phyloP scores from a whole-genome alignment of 2,797 vertebrate genomes.

The Eidolon dupreanum region DNA sequence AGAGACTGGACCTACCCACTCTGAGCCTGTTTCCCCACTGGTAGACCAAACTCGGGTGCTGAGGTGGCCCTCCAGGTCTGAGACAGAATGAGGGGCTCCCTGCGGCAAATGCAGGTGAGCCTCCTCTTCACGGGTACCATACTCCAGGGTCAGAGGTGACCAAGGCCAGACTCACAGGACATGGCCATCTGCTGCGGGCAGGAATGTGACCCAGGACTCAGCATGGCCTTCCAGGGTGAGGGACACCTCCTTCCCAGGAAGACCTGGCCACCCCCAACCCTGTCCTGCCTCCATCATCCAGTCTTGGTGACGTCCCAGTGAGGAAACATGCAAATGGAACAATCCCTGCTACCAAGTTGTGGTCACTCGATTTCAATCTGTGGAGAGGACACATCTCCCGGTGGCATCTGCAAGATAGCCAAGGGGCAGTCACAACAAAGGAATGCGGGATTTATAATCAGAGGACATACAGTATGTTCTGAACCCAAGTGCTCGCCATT shows the following conservation, averaged over 20 bases:
- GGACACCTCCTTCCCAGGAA: neutral
- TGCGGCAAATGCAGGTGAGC: rapidly evolving
- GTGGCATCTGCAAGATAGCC: rapidly evolving
- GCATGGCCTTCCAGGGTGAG: neutral
- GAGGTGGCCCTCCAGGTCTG: neutral
- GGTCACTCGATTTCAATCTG: neutral
- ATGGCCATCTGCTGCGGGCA: too few species aligned
- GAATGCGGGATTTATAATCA: neutral
- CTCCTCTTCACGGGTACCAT: neutral
- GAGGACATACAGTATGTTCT: neutral
- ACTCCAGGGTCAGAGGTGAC: neutral
- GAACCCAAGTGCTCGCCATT: neutral
- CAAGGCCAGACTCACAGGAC: neutral
- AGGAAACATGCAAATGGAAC: neutral
- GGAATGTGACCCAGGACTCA: neutral
- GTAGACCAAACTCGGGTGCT: rapidly evolving
- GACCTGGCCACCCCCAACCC: neutral
- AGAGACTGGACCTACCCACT: too few species aligned
- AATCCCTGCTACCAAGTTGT: rapidly evolving
- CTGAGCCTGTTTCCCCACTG: neutral
- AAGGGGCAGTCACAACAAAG: neutral
- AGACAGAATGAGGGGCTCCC: neutral
- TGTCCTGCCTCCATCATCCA: neutral
- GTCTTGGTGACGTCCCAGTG: neutral
- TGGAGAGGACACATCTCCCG: neutral